phyloP scores from a whole-genome alignment of 2,113 vertebrate species.

The Rhinogobius similis region DNA sequence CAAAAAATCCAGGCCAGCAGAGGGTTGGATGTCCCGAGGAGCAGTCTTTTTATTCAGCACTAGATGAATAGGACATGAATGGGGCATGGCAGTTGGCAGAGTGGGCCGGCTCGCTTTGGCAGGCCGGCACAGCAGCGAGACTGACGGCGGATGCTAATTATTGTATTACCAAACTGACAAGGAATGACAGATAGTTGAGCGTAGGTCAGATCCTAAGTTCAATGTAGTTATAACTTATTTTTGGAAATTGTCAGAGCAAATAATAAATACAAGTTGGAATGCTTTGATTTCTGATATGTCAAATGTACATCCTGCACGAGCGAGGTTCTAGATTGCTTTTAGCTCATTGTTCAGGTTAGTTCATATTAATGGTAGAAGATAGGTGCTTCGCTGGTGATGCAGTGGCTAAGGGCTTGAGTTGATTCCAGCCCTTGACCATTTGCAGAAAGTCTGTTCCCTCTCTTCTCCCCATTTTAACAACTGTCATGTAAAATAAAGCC shows the following conservation, averaged over 20 bases:
- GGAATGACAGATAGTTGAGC: conserved; percentile 46
- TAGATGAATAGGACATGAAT: conserved; percentile 71
- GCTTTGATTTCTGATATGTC: no score
- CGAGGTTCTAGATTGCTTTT: no score
- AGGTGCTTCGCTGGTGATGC: no score
- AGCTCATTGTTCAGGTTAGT: no score
- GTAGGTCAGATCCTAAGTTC: conserved; percentile 31
- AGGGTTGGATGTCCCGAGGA: conserved; percentile 62
- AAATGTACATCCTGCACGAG: no score
- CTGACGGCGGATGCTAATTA: conserved; percentile 70
- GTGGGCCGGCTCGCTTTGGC: conserved; percentile 37
- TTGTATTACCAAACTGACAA: conserved; percentile 55
- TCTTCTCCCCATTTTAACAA: no score
- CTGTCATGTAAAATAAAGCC: no score
- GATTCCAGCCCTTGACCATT: no score
- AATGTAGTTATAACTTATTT: neutral
- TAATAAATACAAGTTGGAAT: neutral
- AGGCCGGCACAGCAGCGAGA: conserved; percentile 51
- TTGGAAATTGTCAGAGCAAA: neutral
- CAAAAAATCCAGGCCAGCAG: conserved; percentile 52
- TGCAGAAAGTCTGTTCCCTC: no score
- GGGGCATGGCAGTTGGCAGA: conserved; percentile 63
- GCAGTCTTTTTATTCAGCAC: conserved; percentile 54
- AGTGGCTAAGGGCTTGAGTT: no score
- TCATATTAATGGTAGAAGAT: no score